Evolutionary conservation across 2,888 invertebrate species (phyloP).

Genomic region (Lasioglossum oenotherae): DNA sequence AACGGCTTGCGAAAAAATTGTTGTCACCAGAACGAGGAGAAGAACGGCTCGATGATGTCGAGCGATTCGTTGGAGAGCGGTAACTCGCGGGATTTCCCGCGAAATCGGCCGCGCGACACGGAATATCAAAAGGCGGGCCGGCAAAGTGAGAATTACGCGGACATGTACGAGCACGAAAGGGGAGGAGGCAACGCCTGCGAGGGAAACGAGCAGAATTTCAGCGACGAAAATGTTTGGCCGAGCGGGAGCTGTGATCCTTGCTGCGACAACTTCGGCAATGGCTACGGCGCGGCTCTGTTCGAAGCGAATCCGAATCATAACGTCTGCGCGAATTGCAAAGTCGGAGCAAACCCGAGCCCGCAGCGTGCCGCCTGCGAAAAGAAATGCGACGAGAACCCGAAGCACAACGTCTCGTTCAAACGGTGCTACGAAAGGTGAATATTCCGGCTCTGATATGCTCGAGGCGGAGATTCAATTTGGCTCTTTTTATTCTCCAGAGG

Average conservation of each 20-base stretch:
- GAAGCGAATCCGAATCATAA: slow-evolving; percentile 26
- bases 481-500: neutral
- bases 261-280: slow-evolving; percentile 10
- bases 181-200: slow-evolving; percentile 19
- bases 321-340: slow-evolving; percentile 12
- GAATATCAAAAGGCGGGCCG: neutral
- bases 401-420: slow-evolving; percentile 39
- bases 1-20: slow-evolving; percentile 3
- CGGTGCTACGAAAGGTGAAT: slow-evolving; percentile 25
- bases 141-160: slow-evolving; percentile 28
- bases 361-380: slow-evolving; percentile 7
- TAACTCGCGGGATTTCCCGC: no score
- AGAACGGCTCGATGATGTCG: slow-evolving; percentile 12
- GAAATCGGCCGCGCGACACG: neutral
- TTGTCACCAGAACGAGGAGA: neutral
- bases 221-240: slow-evolving; percentile 15
- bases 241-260: neutral
- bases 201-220: neutral
- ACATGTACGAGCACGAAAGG: slow-evolving; percentile 28
- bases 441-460: neutral
- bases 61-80: slow-evolving; percentile 8
- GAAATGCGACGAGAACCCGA: slow-evolving; percentile 8
- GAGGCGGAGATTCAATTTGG: neutral
- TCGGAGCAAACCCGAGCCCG: slow-evolving; percentile 37
- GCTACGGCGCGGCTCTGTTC: slow-evolving; percentile 10